These are phyloP conservation scores for Neoscelio sp. DNA, from an alignment of 2,888 invertebrate genomes.

Conservation along the genomic window DNA sequence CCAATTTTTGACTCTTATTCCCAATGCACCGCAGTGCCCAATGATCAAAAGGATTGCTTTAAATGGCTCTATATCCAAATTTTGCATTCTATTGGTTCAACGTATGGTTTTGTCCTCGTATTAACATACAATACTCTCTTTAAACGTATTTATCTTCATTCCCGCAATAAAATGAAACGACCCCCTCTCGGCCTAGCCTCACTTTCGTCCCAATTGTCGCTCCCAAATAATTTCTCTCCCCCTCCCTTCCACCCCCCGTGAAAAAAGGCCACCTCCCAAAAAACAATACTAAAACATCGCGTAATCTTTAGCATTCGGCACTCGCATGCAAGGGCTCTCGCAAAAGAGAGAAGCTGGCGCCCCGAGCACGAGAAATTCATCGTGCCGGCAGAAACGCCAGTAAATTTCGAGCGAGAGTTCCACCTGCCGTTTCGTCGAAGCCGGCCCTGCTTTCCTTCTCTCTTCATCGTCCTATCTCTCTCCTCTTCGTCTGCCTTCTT, in stretches of 20 bases:
- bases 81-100: no score
- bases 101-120: no score
- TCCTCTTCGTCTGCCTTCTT: conserved; percentile 3
- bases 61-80: no score
- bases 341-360: conserved; percentile 66
- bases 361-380: conserved; percentile 71
- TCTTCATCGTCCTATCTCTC: conserved; percentile 26
- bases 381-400: conserved; percentile 72
- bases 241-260: no score
- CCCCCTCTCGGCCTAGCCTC: no score
- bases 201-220: conserved; percentile 37
- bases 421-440: conserved; percentile 76
- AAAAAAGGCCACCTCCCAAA: conserved; percentile 29
- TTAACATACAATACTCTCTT: no score
- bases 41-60: no score
- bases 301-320: conserved; percentile 47
- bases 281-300: conserved; percentile 61
- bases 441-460: conserved; percentile 52
- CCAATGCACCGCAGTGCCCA: no score
- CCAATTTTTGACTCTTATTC: background rate
- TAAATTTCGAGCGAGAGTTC: conserved; percentile 77
- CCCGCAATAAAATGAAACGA: background rate
- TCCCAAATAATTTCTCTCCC: conserved; percentile 26
- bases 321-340: conserved; percentile 33
- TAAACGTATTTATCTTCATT: no score